These are phyloP conservation scores for Ivindomyrus marchei DNA, from an alignment of 2,113 vertebrate genomes.

Conservation along the genomic window DNA sequence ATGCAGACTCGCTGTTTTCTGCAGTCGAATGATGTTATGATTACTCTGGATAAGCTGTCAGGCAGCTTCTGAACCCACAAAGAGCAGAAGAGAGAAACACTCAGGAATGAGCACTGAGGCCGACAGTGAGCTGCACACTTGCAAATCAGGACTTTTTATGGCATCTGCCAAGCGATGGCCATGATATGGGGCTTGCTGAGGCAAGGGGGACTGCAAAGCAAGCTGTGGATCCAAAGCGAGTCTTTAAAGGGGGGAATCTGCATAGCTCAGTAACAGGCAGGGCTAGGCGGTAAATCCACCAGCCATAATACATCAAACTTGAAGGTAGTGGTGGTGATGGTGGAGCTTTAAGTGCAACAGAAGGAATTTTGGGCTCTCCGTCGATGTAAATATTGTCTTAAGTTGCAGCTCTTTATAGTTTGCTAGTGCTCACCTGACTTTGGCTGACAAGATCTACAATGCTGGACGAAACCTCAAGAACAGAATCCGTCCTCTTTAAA, in stretches of 20 bases:
- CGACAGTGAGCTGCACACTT: constrained; percentile 37
- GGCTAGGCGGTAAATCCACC: constrained; percentile 3
- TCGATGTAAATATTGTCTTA: constrained; percentile 22
- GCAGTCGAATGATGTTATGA: neutral
- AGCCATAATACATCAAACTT: constrained; percentile 17
- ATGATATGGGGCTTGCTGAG: constrained; percentile 53
- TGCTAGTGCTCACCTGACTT: neutral
- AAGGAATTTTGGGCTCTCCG: neutral
- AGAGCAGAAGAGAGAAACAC: neutral
- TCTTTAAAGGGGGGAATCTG: constrained; percentile 8
- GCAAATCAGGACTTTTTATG: constrained; percentile 47
- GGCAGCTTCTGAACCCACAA: neutral
- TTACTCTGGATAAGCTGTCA: neutral
- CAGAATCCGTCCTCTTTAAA: neutral
- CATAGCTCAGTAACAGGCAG: constrained; percentile 25
- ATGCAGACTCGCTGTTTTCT: neutral
- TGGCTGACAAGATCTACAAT: neutral
- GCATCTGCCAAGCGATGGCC: constrained; percentile 61
- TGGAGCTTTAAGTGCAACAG: neutral
- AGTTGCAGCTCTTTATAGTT: constrained; percentile 14
- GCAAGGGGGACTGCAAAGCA: constrained; percentile 33
- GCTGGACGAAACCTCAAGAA: neutral
- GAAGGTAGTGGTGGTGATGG: neutral
- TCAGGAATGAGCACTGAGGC: constrained; percentile 36
- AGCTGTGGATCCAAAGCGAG: constrained; percentile 26